Conservation (phyloP, 2,113 vertebrate species). For the Octodon degus region DNA sequence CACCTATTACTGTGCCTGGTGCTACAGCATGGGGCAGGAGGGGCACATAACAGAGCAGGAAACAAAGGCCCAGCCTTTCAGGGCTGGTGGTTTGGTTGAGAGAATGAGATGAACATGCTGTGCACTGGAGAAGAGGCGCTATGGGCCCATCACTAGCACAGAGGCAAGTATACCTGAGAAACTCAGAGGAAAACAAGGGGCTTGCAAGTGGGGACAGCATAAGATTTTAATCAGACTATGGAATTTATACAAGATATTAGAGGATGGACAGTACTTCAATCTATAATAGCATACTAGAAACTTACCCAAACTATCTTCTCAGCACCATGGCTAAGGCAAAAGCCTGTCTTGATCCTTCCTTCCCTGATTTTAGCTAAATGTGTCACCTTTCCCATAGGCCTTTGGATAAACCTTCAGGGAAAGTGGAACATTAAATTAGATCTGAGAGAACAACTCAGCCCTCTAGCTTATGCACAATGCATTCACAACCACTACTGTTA, state of each 20-base stretch:
- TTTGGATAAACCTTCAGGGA: slow-evolving; percentile 39
- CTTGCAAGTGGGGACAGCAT: neutral
- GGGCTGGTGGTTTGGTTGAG: neutral
- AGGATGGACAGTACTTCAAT: neutral
- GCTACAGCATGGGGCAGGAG: neutral
- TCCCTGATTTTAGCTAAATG: neutral
- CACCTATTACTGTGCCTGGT: neutral
- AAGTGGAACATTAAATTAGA: slow-evolving; percentile 15
- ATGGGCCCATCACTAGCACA: neutral
- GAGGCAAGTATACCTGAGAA: neutral
- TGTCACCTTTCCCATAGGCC: slow-evolving; percentile 45
- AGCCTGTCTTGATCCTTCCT: neutral
- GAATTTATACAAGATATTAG: neutral
- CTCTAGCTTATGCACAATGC: neutral
- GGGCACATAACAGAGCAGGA: neutral
- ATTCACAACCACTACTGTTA: neutral
- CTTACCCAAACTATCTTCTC: slow-evolving; percentile 26
- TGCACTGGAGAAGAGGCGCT: neutral
- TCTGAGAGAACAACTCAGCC: neutral
- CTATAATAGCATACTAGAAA: neutral
- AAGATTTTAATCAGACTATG: neutral
- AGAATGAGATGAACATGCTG: neutral
- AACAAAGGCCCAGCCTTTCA: neutral
- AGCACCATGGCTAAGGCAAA: neutral
- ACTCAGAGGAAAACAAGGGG: neutral